Evolutionary conservation across 2,797 vertebrate genomes (phyloP), one percentile per base, ranked within the genome.

Genomic region (Garrulus glandarius): DNA sequence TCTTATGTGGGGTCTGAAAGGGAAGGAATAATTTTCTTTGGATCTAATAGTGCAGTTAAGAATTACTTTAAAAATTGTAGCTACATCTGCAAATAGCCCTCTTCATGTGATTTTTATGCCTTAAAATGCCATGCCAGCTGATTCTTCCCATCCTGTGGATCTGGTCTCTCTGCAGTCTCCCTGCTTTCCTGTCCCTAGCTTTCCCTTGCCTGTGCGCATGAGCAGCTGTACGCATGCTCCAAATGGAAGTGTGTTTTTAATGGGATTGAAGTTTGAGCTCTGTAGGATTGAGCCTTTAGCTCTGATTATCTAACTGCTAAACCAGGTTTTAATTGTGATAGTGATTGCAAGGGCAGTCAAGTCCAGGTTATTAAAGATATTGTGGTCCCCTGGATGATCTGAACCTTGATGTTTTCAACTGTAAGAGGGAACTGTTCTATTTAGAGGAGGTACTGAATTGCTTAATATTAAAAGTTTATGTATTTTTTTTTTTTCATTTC

Each of bases 221-320:
- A 81, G 72, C 47, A 75, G 29, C 78, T 55, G 34, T 44, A 39
- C 3, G 5, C 47, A 13, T 75, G 64, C 56, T 96, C 47, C 15
- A 8, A 69, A 65, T 8, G 10, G 27, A 94, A 91, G 92, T 89
- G 56, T 78, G 76, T 84, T 92, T 92, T 96, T 96, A 96, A 95
- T 86, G 78, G 92, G 89, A 95, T 95, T 91, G 92, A 63, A 78
- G 61, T 83, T 94, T 91, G 88, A 96, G 76, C 89, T 87, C 57
- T 61, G 78, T 68, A 65, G 82, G 92, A 80, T 94, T 84, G 84
- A 84, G 84, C 65, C 59, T 93, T 95, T 94, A 95, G 76, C 84
- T 87, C 80, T 86, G 95, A 93, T 95, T 92, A 95, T 85, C 95
- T 77, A 79, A 83, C 81, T 69, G 74, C 72, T 95, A 64, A 93